Base-by-base conservation (phyloP, 2,113 vertebrate species). In the Ochotona curzoniae region DNA sequence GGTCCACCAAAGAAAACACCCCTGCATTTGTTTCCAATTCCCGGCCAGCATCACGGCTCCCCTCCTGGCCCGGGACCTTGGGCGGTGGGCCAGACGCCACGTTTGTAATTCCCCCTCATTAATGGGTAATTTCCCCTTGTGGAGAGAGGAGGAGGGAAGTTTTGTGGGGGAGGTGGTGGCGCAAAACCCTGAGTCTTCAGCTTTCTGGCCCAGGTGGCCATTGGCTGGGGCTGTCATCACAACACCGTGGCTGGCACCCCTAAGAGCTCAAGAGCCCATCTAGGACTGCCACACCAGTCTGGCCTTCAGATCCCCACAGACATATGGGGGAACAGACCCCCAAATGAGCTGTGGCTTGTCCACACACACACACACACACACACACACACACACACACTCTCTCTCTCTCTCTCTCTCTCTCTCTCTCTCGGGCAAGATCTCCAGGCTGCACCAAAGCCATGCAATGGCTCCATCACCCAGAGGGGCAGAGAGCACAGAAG, bases 21-120 rank as follows among this genome's bases (percentile, higher is more conserved):
- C 6, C 5, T 91, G 96, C 96, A 97, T 97, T 97, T 97, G 97
- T 95, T 97, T 96, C 93, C 92, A 96, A 97, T 97, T 97, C 96
- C 81, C 74, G 57, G 87, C 93, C 71, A 94, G 93, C 93, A 35
- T 1, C 5, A 66, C n/a, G 8, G 5, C 89, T 71, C 95, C 79
- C 74, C 76, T 1, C 28, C 86, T 86, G 8, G n/a, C 95, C 89
- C 47, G 80, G 93, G 93, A 96, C 96, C 96, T 97, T 97, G 96
- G 97, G 97, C 96, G 18, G 81, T 83, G 87, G 94, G 96, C 97
- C 97, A 97, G 93, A 73, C 47, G 23, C 93, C 86, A 64, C 73
- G 10, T 86, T 91, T 85, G 83, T 95, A 91, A 96, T 95, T 96
- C 97, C 93, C 88, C 76, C 88, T 97, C 94, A 96, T 97, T 96